Base-by-base conservation (phyloP, 2,797 vertebrate species). In the Sebastiscus tertius region DNA sequence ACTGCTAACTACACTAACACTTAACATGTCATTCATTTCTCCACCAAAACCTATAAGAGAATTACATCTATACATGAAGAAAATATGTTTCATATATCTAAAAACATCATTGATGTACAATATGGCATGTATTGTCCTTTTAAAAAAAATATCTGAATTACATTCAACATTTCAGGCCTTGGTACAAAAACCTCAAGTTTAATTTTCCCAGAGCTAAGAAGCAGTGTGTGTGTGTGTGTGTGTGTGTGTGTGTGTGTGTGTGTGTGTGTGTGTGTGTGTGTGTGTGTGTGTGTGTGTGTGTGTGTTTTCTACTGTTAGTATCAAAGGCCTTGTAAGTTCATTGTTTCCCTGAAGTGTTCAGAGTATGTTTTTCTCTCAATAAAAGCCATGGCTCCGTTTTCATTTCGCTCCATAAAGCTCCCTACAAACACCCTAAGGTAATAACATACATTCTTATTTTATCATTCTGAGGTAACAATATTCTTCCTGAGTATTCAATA, bases 401-500 rank as follows among this genome's bases (percentile, higher is more conserved):
- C 59, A 69, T 84, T 72, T 77, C 24, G 66, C 86, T 89, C 89
- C 83, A 61, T 92, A 92, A 93, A 92, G 90, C 88, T 92, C 87
- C 85, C 87, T 74, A 93, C 78, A 85, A 89, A 89, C 89, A 89
- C 89, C 88, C 83, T 66, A 89, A 91, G 89, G 90, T 93, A 84
- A 90, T 87, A 89, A 92, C 89, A 94, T 95, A 94, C 94, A 95
- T 94, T 95, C 95, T 87, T 93, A 83, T 90, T 90, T 93, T 77
- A 93, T 93, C 91, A 91, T 90, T 95, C 86, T 93, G 93, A 95
- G 94, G 94, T 94, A 95, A 93, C 92, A 90, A 90, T 93, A 91
- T 88, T 94, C 80, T 95, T 95, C 94, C 94, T 95, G 94, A 95
- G 94, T 94, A 93, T 94, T 94, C 84, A 89, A 92, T 92, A 92